A percentile compares a stretch with the other conserved stretches of the same genome.
Conservation (phyloP, 2,888 invertebrate species). For the Eurytoma adleriae region DNA sequence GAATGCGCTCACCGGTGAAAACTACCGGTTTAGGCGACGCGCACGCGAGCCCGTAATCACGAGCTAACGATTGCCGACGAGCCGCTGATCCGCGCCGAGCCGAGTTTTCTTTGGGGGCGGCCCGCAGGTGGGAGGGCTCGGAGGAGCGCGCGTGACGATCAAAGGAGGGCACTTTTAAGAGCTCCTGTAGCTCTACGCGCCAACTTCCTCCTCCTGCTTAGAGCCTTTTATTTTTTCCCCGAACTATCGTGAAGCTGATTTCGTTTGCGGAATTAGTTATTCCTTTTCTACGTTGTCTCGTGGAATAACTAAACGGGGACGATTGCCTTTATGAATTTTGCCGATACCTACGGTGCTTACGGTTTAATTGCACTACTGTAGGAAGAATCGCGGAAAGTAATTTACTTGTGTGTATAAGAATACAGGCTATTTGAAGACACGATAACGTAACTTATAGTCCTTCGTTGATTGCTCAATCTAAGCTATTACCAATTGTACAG, state of each 20-base stretch:
- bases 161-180: slow-evolving; percentile 45
- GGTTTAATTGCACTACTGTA: no score
- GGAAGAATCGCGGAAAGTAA: no score
- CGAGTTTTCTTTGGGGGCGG: slow-evolving; percentile 6
- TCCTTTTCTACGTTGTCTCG: neutral
- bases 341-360: no score
- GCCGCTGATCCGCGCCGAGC: slow-evolving; percentile 6
- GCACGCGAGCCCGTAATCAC: slow-evolving; percentile 43
- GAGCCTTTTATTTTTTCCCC: slow-evolving; percentile 32
- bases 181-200: neutral
- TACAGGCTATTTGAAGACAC: no score
- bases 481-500: neutral
- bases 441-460: no score
- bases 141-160: slow-evolving; percentile 22
- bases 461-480: no score
- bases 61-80: slow-evolving; percentile 23
- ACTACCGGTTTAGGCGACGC: slow-evolving; percentile 41
- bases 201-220: neutral
- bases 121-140: neutral
- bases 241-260: slow-evolving; percentile 26
- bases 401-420: no score
- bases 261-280: slow-evolving; percentile 17
- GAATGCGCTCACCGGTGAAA: slow-evolving; percentile 26
- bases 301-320: neutral
- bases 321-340: neutral